These are phyloP conservation scores for Trisateles emortualis DNA, from an alignment of 2,888 invertebrate species.

Conservation along the genomic window DNA sequence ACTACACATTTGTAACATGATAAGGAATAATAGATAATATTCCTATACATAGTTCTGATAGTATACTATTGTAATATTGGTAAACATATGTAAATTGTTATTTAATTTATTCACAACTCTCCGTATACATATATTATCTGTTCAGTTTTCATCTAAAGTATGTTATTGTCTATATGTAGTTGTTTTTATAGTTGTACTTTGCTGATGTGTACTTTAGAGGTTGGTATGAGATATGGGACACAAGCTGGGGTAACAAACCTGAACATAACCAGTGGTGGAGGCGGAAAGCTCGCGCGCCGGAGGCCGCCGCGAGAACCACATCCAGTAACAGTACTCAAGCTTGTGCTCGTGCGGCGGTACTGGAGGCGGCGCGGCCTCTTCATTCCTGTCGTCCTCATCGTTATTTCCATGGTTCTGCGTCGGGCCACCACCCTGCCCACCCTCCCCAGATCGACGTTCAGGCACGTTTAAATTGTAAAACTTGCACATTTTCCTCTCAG, in stretches of 20 bases:
- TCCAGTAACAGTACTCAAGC: constrained; percentile 96
- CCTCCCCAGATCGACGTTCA: constrained; percentile 80
- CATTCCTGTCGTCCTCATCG: constrained; percentile 77
- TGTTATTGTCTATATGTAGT: not conserved
- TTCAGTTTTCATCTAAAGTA: constrained; percentile 1
- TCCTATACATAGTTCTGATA: not conserved
- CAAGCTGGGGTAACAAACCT: constrained; percentile 60
- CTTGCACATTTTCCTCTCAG: constrained; percentile 86
- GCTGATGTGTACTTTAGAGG: not conserved
- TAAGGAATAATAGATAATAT: no score
- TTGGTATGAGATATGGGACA: not conserved
- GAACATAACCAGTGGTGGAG: constrained; percentile 81
- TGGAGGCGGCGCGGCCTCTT: constrained; percentile 70
- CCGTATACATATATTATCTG: constrained; percentile 5
- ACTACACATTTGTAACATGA: no score
- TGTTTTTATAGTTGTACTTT: not conserved
- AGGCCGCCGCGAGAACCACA: constrained; percentile 93
- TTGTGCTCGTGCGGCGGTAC: constrained; percentile 96
- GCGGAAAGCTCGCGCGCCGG: constrained; percentile 77
- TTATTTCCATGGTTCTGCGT: constrained; percentile 69
- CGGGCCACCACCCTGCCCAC: constrained; percentile 64
- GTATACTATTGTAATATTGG: constrained; percentile 35
- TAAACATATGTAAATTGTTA: constrained; percentile 29
- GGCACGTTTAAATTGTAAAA: constrained; percentile 86
- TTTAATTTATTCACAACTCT: not conserved